Evolutionary conservation across 2,888 invertebrate species (phyloP).

Genomic region (Andrena camellia): DNA sequence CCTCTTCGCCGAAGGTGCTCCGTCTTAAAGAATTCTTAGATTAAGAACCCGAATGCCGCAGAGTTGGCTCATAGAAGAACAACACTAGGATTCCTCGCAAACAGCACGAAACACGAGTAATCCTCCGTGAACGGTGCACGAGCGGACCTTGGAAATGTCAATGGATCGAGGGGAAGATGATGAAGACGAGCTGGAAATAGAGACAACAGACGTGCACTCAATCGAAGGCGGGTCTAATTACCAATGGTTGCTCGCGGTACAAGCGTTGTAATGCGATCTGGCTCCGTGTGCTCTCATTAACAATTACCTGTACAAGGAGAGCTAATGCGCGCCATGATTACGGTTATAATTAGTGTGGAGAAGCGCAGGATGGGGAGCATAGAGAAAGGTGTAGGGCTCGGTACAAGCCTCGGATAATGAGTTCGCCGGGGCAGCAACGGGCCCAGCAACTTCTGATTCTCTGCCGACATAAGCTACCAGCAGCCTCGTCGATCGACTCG

Average conservation of each 20-base stretch:
- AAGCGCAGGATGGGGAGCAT: conserved; percentile 20
- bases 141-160: neutral
- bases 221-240: conserved; percentile 70
- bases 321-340: conserved; percentile 75
- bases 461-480: conserved; percentile 17
- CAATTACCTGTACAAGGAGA: conserved; percentile 77
- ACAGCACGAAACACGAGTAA: too few relatives aligned
- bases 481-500: conserved; percentile 54
- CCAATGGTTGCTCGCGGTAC: conserved; percentile 58
- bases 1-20: too few relatives aligned
- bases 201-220: conserved; percentile 34
- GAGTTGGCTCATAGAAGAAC: too few relatives aligned
- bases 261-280: conserved; percentile 72
- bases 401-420: conserved; percentile 69
- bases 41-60: too few relatives aligned
- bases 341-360: conserved; percentile 77
- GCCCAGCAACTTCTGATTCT: conserved; percentile 56
- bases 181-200: conserved; percentile 13
- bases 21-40: too few relatives aligned
- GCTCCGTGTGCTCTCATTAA: conserved; percentile 75
- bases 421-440: conserved; percentile 67
- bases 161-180: conserved; percentile 14
- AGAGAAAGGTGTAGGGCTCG: conserved; percentile 42
- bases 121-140: too few relatives aligned
- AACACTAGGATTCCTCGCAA: too few relatives aligned